Conservation (phyloP, 2,888 invertebrate species). For the Penaeus monodon region DNA sequence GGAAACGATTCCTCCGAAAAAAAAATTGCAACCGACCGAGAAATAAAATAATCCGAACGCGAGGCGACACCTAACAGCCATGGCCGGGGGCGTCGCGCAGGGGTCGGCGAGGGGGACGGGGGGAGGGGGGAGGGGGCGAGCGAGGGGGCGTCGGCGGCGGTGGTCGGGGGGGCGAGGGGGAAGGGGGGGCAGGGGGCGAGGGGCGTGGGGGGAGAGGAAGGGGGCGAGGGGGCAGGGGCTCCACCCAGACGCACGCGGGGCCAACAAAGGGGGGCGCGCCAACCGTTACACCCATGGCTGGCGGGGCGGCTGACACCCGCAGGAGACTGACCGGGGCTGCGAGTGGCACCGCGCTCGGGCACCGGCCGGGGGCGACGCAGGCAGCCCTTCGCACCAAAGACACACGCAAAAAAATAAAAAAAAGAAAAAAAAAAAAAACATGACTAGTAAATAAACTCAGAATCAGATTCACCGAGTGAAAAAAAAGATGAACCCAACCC, state of each 20-base stretch:
- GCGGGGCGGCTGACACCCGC: too few relatives aligned
- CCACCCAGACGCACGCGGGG: conserved; percentile 38
- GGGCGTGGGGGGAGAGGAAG: conserved; percentile 2
- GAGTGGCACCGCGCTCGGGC: too few relatives aligned
- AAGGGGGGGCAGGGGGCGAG: conserved; percentile 7
- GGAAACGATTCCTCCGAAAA: background rate
- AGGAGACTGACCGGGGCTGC: too few relatives aligned
- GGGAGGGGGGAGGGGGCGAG: conserved; percentile 18
- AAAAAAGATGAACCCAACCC: too few relatives aligned
- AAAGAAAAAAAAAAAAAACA: too few relatives aligned
- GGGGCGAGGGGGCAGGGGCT: conserved; percentile 20
- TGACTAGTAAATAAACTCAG: too few relatives aligned
- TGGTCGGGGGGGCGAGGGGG: conserved; percentile 11
- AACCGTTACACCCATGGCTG: conserved; percentile 42
- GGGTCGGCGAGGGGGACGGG: conserved; percentile 33
- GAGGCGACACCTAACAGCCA: conserved; percentile 16
- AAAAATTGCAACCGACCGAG: background rate
- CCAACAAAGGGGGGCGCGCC: conserved; percentile 55
- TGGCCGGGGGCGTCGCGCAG: conserved; percentile 51
- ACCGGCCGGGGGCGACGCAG: too few relatives aligned
- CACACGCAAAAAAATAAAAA: too few relatives aligned
- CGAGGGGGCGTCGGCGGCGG: conserved; percentile 19
- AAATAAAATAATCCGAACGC: conserved; percentile 3
- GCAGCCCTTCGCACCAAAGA: too few relatives aligned
- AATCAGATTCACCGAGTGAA: too few relatives aligned